These are phyloP conservation scores for Thera obeliscata DNA, from an alignment of 2,888 invertebrate genomes.

Conservation along the genomic window DNA sequence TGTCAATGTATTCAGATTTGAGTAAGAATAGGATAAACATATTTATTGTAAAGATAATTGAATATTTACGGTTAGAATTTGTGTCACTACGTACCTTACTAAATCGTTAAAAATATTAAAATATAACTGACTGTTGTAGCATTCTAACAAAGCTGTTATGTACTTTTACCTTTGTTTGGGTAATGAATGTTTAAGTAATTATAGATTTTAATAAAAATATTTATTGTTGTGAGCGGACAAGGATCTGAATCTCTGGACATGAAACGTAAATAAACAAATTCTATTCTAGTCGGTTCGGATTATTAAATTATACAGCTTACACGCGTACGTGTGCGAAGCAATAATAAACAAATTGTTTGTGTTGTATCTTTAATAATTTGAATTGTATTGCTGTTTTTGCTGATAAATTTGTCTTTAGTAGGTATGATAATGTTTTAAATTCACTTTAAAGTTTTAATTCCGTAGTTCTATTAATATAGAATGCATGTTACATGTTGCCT, in stretches of 20 bases:
- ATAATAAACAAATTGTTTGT: not conserved
- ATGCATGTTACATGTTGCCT: no score
- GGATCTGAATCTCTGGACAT: slow-evolving; percentile 48
- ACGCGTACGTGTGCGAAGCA: not conserved
- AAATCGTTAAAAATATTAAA: slow-evolving; percentile 30
- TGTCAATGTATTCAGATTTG: slow-evolving; percentile 30
- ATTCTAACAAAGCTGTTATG: slow-evolving; percentile 38
- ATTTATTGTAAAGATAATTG: slow-evolving; percentile 35
- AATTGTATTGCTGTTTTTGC: not conserved
- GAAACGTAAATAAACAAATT: slow-evolving; percentile 40
- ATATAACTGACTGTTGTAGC: slow-evolving; percentile 35
- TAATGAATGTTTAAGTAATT: slow-evolving; percentile 33
- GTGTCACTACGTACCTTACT: slow-evolving; percentile 45
- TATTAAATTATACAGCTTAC: slow-evolving; percentile 25
- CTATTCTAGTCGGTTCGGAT: slow-evolving; percentile 49
- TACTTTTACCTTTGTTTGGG: slow-evolving; percentile 30
- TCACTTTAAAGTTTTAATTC: no score
- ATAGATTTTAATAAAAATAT: slow-evolving; percentile 35
- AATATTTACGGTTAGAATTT: slow-evolving; percentile 36
- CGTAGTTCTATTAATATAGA: no score
- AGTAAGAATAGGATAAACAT: slow-evolving; percentile 26
- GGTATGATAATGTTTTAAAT: no score
- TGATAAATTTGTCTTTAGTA: no score
- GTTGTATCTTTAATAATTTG: not conserved
- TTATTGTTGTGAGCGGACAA: slow-evolving; percentile 38